Evolutionary conservation across 2,797 vertebrate species (phyloP), one percentile per base, ranked within the genome.

Genomic region (Epinephelus malabaricus): DNA sequence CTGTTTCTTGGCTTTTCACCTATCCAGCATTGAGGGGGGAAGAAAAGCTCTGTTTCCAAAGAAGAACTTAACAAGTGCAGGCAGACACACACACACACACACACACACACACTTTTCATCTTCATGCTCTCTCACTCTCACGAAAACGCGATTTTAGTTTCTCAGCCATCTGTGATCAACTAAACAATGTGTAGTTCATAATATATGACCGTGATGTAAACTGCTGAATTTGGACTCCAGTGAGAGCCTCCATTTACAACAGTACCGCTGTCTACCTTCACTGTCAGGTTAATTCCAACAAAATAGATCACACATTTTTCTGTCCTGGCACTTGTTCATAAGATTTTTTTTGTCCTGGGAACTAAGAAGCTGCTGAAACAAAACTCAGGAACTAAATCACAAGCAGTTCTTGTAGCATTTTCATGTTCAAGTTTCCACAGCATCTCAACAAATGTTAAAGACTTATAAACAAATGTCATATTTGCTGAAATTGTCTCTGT

Each of bases 1-100:
- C 72, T 87, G 50, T 79, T 89, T 87, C 84, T 92, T 91, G 86
- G 86, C 79, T 84, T 86, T 83, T 79, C 59, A 89, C 69, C 65
- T 87, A 64, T 86, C 23, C 50, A 76, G 54, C n/a, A 72, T 50
- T 59, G 70, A 76, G 45, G 19, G 21, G 27, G 34, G 3, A 40
- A 34, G 34, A 63, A 62, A 55, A 30, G 17, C 17, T 21, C n/a
- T 54, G 3, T 75, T 68, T 78, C 69, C 46, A 72, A 83, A 84
- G 21, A 75, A 38, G 25, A 66, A 14, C 46, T 54, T 64, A 67
- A 62, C 66, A 81, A 74, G 60, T 45, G n/a, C 71, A 71, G 27
- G 25, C 6, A 43, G 27, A 71, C 21, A 53, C 56, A 27, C 25
- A 59, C 34, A 60, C 46, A 61, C 40, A 58, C 38, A 76, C 23